phyloP scores from a whole-genome alignment of 2,113 vertebrate genomes.

The Antechinus flavipes region DNA sequence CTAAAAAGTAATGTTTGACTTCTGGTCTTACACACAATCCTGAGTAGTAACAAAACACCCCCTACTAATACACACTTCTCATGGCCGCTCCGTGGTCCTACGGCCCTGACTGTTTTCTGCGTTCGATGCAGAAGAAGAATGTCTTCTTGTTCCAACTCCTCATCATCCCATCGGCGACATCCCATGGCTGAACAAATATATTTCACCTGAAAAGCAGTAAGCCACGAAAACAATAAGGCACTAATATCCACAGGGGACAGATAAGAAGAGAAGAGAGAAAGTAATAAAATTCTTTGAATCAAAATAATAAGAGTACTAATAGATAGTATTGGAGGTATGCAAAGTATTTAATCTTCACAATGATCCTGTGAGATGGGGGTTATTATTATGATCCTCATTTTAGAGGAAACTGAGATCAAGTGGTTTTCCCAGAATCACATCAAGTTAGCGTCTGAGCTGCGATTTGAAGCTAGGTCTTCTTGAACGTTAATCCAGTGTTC shows the following conservation, averaged over 20 bases:
- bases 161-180: slow-evolving; percentile 93
- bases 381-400: slow-evolving; percentile 15
- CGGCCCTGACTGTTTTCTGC: slow-evolving; percentile 97
- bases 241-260: not conserved
- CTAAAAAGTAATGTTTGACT: slow-evolving; percentile 1
- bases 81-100: slow-evolving; percentile 94
- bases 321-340: not conserved
- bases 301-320: not conserved
- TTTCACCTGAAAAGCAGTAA: slow-evolving; percentile 86
- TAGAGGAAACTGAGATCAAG: slow-evolving; percentile 37
- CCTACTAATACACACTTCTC: slow-evolving; percentile 91
- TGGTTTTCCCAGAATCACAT: not conserved
- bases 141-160: slow-evolving; percentile 91
- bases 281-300: not conserved
- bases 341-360: slow-evolving; percentile 28
- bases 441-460: not conserved
- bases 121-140: slow-evolving; percentile 94
- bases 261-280: not conserved
- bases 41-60: not conserved
- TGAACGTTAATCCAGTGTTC: not conserved
- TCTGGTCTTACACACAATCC: not conserved
- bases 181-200: slow-evolving; percentile 97
- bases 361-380: slow-evolving; percentile 26
- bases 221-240: not conserved
- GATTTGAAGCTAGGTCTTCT: not conserved